Base-by-base conservation (phyloP, 2,888 invertebrate genomes). In the Micoletzkya japonica region DNA sequence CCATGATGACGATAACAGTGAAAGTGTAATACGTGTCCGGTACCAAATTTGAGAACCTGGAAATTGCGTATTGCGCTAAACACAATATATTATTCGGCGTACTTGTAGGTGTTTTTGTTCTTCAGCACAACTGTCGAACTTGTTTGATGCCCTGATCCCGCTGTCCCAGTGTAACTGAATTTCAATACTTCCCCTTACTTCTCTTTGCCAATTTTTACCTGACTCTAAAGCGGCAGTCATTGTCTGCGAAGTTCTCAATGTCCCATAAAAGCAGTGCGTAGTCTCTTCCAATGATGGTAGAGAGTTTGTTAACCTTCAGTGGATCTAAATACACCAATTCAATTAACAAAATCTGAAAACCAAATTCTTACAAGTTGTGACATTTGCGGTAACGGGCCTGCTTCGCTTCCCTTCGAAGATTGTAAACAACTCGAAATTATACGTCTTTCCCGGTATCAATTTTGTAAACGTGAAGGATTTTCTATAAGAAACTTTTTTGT, bases 401-500 rank as follows among this genome's bases (percentile, higher is more conserved):
- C 82, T 82, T 26, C 73, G 70, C 32, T 82, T 73, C 49, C 80
- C 80, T 59, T 81, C 79, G 63, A 81, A 84, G 17, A 84, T 77
- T 2, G 84, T 84, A 69, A 76, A 84, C 37, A 84, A 70, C 3
- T 76, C 72, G 69, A 84, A 84, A 20, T 76, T 73, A 70, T 84
- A 84, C 4, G 84, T 84, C 63, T 83, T 84, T 26, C 84, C 84
- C 2, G 84, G 83, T 57, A 84, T 82, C 58, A 84, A 58, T 64
- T 83, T 82, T 50, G 83, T 84, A 81, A 84, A 84, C 24, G 82
- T 84, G 69, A 82, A 80, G 4, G 84, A 82, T 57, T 80, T 76
- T 44, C 82, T 83, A 72, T 60, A 81, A 69, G 28, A 7, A 36
- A 30, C 32, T 70, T 54, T n/a, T 34, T 70, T 56, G 6, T 24